phyloP scores from a whole-genome alignment of 2,888 invertebrate genomes.

The Creontiades dilutus region DNA sequence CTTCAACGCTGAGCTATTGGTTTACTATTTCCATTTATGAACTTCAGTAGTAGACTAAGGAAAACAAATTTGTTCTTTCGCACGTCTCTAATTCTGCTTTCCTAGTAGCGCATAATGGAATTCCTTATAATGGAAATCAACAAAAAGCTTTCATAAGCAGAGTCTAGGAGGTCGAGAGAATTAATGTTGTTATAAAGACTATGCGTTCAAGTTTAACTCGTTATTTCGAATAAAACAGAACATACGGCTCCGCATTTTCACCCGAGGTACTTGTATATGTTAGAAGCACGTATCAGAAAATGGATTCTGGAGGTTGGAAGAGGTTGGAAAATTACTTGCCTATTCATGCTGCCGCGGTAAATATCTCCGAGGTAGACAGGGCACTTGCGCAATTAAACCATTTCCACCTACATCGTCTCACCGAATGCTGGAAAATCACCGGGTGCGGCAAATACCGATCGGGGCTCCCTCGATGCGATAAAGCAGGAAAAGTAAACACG shows the following conservation, averaged over 20 bases:
- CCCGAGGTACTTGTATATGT: background rate
- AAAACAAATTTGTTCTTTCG: too few species aligned
- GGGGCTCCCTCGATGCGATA: slow-evolving; percentile 14
- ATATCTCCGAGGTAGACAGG: slow-evolving; percentile 31
- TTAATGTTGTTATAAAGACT: too few species aligned
- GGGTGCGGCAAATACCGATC: slow-evolving; percentile 23
- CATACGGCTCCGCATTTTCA: background rate
- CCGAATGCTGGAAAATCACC: background rate
- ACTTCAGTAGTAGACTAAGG: too few species aligned
- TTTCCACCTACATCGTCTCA: background rate
- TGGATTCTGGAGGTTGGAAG: background rate
- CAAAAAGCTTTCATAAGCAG: too few species aligned
- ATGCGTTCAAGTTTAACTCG: too few species aligned
- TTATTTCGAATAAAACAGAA: background rate
- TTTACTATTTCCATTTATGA: too few species aligned
- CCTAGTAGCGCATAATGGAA: too few species aligned
- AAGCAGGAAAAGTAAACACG: slow-evolving; percentile 67
- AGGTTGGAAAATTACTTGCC: slow-evolving; percentile 15
- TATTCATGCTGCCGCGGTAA: slow-evolving; percentile 37
- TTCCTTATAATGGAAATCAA: too few species aligned
- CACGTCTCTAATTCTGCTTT: too few species aligned
- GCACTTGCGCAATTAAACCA: slow-evolving; percentile 47
- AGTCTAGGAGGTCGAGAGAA: too few species aligned
- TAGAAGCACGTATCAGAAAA: background rate
- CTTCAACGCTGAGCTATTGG: too few species aligned